A percentile compares a stretch with the other conserved stretches of the same genome.
These are phyloP conservation scores for Drosophila kurseongensis DNA, from an alignment of 1,140 invertebrate species.

Conservation along the genomic window DNA sequence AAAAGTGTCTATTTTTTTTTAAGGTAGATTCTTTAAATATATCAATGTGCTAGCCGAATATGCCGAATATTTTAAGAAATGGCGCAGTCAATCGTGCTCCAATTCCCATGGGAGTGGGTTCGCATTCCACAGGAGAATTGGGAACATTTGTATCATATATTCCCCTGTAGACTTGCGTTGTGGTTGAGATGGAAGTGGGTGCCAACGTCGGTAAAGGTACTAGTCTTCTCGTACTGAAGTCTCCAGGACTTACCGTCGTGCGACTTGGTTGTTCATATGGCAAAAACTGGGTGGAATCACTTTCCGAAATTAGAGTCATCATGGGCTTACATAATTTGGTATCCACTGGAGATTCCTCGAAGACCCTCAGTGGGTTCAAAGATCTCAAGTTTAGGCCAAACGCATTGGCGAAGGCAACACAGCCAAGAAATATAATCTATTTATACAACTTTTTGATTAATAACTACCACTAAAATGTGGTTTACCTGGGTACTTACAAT, in stretches of 20 bases:
- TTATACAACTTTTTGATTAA: background rate
- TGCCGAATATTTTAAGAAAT: conserved; percentile 36
- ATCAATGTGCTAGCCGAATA: conserved; percentile 15
- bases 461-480: background rate
- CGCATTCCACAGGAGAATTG: background rate
- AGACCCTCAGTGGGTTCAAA: background rate
- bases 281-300: background rate
- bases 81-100: conserved; percentile 24
- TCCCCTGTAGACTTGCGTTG: background rate
- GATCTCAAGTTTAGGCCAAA: background rate
- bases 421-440: conserved; percentile 14
- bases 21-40: no score
- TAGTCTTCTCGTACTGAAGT: background rate
- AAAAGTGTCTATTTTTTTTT: no score
- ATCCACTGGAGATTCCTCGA: background rate
- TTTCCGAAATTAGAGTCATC: background rate
- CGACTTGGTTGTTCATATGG: background rate
- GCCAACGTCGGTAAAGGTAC: background rate
- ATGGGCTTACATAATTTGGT: background rate
- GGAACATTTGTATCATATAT: background rate
- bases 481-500: conserved; percentile 10
- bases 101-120: background rate
- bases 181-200: background rate
- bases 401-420: background rate
- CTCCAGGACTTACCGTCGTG: background rate